A percentile compares a stretch with the other conserved stretches of the same genome.
phyloP scores from a whole-genome alignment of 1,140 invertebrate genomes.

The Papilio aristodemus region DNA sequence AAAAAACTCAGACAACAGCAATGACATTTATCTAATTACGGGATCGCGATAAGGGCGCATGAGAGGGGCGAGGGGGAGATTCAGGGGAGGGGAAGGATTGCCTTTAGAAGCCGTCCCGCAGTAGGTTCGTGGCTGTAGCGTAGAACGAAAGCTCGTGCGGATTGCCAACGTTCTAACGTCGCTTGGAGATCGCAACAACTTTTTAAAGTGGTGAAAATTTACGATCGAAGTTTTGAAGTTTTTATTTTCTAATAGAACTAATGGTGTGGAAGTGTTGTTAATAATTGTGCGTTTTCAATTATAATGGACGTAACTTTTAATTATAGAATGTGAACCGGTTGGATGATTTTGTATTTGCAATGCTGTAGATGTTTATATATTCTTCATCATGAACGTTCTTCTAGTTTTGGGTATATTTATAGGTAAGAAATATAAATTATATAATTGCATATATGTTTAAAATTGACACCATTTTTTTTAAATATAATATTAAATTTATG shows the following conservation, averaged over 20 bases:
- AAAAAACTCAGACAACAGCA: constrained; percentile 65
- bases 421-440: constrained; percentile 50
- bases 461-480: background rate
- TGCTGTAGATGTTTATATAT: constrained; percentile 51
- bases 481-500: background rate
- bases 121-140: constrained; percentile 45
- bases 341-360: constrained; percentile 46
- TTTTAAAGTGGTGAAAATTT: constrained; percentile 14
- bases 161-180: background rate
- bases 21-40: constrained; percentile 79
- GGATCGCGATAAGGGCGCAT: constrained; percentile 69
- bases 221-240: constrained; percentile 37
- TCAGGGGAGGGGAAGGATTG: constrained; percentile 36
- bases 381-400: constrained; percentile 64
- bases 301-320: constrained; percentile 26
- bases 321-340: constrained; percentile 55
- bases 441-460: background rate
- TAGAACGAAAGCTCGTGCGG: constrained; percentile 35
- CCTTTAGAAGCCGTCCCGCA: constrained; percentile 55
- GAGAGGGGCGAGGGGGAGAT: constrained; percentile 43
- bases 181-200: constrained; percentile 9
- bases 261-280: constrained; percentile 36
- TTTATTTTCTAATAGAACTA: constrained; percentile 13
- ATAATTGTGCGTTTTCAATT: constrained; percentile 24
- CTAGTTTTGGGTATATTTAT: constrained; percentile 72